Evolutionary conservation across 2,113 vertebrate genomes (phyloP).

Genomic region (Carassius auratus): DNA sequence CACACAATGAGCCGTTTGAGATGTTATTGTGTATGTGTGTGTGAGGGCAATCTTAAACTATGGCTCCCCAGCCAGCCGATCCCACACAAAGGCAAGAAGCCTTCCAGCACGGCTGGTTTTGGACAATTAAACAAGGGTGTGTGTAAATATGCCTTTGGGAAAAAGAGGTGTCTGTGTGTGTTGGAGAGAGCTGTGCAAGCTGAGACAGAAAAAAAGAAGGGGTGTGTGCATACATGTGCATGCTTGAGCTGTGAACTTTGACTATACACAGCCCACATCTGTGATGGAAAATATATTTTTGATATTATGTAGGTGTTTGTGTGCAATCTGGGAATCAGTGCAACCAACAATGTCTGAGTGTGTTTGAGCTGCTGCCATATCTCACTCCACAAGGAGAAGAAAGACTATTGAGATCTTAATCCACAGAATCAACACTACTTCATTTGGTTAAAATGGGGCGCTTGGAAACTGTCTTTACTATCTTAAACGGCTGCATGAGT

Average conservation of each 20-base stretch:
- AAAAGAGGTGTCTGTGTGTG: slow-evolving; percentile 32
- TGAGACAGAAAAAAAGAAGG: background rate
- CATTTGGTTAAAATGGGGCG: background rate
- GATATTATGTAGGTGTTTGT: slow-evolving; percentile 6
- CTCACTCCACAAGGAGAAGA: slow-evolving; percentile 1
- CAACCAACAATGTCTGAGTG: slow-evolving; percentile 33
- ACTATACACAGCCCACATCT: slow-evolving; percentile 46
- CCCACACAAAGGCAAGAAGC: slow-evolving; percentile 66
- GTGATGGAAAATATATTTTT: slow-evolving; percentile 43
- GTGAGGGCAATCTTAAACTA: slow-evolving; percentile 50
- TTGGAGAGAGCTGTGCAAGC: background rate
- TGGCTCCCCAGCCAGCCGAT: slow-evolving; percentile 73
- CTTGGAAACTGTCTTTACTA: no score
- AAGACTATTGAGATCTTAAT: background rate
- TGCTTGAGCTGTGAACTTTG: slow-evolving; percentile 1
- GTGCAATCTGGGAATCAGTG: slow-evolving; percentile 20
- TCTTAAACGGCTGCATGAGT: background rate
- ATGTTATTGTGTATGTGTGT: slow-evolving; percentile 44
- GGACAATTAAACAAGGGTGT: slow-evolving; percentile 40
- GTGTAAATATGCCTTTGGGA: background rate
- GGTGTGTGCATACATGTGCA: slow-evolving; percentile 18
- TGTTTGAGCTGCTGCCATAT: background rate
- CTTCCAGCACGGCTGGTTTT: slow-evolving; percentile 63
- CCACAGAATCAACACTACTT: background rate
- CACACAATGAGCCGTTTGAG: slow-evolving; percentile 66